Evolutionary conservation across 2,888 invertebrate species (phyloP).

Genomic region (Noctua comes): DNA sequence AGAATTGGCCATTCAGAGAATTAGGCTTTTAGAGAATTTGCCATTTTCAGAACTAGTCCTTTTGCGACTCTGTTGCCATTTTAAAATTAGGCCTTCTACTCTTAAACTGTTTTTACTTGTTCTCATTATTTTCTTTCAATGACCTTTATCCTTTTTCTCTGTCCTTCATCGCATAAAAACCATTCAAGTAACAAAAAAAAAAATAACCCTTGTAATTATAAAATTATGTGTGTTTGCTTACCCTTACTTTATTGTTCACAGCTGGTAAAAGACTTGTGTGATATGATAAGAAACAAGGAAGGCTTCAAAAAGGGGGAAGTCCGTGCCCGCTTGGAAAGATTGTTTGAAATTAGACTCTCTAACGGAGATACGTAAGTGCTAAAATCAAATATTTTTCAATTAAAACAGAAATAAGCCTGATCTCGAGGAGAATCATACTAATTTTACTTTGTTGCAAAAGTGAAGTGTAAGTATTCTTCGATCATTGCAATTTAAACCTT

Average conservation of each 20-base stretch:
- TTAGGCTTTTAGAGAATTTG: no score
- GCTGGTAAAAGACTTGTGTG: slow-evolving; percentile 83
- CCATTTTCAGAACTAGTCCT: no score
- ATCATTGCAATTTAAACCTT: background rate
- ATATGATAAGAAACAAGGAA: slow-evolving; percentile 78
- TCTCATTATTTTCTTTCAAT: background rate
- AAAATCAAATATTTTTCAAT: background rate
- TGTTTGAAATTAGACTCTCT: slow-evolving; percentile 82
- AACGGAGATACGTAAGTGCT: slow-evolving; percentile 87
- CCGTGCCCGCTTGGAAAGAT: slow-evolving; percentile 76
- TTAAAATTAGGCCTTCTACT: no score
- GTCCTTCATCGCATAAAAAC: background rate
- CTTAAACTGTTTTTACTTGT: no score
- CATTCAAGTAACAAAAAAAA: background rate
- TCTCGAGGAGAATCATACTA: background rate
- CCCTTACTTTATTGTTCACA: slow-evolving; percentile 66
- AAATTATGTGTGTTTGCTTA: background rate
- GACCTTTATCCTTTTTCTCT: background rate
- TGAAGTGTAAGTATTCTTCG: background rate
- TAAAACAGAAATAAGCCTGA: background rate
- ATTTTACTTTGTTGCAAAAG: background rate
- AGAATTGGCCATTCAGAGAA: no score
- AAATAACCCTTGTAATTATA: background rate
- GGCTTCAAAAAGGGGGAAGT: slow-evolving; percentile 77
- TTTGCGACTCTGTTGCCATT: no score